phyloP scores from a whole-genome alignment of 2,113 vertebrate species.

The Orientallactaga bullata region DNA sequence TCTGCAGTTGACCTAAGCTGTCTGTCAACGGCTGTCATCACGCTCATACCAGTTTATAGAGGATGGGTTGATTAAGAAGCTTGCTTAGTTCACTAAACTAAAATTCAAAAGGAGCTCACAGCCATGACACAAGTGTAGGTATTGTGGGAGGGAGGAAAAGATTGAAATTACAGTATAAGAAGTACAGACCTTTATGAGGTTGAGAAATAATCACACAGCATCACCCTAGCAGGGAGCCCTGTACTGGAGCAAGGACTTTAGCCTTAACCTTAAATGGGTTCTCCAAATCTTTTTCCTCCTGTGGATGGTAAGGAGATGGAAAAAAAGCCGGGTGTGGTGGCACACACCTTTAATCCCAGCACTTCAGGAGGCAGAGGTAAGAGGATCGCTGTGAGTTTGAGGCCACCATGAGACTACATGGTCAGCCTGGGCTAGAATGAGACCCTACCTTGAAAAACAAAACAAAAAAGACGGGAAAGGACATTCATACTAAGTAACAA shows the following conservation, averaged over 20 bases:
- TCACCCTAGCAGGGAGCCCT: background rate
- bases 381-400: no score
- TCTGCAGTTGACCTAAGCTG: background rate
- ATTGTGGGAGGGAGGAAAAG: no score
- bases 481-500: background rate
- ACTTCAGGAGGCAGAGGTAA: no score
- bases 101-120: background rate
- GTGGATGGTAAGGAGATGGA: background rate
- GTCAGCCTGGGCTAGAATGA: no score
- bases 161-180: no score
- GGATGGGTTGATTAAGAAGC: background rate
- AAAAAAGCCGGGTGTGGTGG: no score
- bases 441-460: no score
- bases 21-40: background rate
- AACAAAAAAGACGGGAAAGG: background rate
- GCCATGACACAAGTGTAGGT: background rate
- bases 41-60: background rate
- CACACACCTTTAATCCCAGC: no score
- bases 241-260: accelerated
- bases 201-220: background rate
- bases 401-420: no score
- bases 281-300: background rate
- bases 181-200: background rate
- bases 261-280: background rate
- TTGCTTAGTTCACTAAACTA: background rate